Conservation (phyloP, 2,888 invertebrate species). For the Spatulosminthurus flaviceps region DNA sequence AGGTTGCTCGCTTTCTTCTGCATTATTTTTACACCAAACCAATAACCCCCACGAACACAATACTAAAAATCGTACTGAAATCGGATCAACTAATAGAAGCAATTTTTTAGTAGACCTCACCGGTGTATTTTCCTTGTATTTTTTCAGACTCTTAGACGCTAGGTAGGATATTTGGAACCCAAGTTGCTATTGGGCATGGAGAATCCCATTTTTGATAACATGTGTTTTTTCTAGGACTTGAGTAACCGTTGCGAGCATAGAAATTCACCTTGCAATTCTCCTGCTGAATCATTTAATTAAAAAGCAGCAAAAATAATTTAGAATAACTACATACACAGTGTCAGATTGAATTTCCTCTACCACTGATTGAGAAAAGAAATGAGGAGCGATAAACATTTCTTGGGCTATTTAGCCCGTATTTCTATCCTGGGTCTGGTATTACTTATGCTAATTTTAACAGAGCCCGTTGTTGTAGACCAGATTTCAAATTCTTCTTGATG, state of each 20-base stretch:
- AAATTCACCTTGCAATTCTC: too few relatives aligned
- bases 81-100: background rate
- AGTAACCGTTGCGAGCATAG: background rate
- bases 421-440: slow-evolving; percentile 27
- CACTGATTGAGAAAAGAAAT: background rate
- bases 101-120: too few relatives aligned
- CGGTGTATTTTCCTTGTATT: too few relatives aligned
- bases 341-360: background rate
- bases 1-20: background rate
- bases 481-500: slow-evolving; percentile 70
- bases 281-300: too few relatives aligned
- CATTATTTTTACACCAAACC: background rate
- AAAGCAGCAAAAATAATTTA: too few relatives aligned
- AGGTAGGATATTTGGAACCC: background rate
- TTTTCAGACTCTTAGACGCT: background rate
- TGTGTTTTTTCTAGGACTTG: background rate
- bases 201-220: background rate
- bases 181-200: background rate
- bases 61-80: background rate
- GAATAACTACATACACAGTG: too few relatives aligned
- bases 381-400: slow-evolving; percentile 38
- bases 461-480: slow-evolving; percentile 44
- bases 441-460: slow-evolving; percentile 17
- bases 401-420: too few relatives aligned
- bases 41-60: background rate